Percentiles rank a stretch among this genome's conserved stretches.
Conservation (phyloP, 2,113 vertebrate species). For the Ornithorhynchus anatinus region DNA sequence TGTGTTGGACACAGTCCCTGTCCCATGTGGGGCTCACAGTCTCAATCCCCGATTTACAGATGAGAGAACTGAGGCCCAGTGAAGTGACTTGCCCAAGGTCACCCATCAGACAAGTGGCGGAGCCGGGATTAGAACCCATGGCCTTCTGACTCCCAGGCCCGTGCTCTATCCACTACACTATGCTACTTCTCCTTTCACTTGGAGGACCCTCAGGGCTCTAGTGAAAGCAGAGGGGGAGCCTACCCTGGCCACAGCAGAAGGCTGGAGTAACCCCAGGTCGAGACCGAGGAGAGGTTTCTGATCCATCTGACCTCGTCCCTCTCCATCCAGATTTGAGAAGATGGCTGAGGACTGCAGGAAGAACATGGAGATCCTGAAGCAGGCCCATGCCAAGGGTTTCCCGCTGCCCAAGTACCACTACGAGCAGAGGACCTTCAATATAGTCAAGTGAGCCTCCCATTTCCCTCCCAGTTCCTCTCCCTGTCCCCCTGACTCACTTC, state of each 20-base stretch:
- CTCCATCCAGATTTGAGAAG: slow-evolving; percentile 76
- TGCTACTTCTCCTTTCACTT: too few relatives aligned
- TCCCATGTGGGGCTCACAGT: too few relatives aligned
- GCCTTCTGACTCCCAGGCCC: too few relatives aligned
- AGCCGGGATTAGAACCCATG: too few relatives aligned
- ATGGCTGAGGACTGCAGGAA: slow-evolving; percentile 81
- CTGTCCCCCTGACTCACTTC: not conserved
- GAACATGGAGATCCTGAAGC: slow-evolving; percentile 81
- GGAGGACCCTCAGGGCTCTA: not conserved
- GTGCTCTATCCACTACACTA: too few relatives aligned
- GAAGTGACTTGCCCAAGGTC: too few relatives aligned
- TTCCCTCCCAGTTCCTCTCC: not conserved
- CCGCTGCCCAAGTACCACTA: slow-evolving; percentile 78
- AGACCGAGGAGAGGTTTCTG: too few relatives aligned
- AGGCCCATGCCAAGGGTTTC: slow-evolving; percentile 75
- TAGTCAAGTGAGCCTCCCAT: slow-evolving; percentile 74
- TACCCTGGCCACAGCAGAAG: not conserved
- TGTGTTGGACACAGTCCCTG: too few relatives aligned
- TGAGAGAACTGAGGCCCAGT: too few relatives aligned
- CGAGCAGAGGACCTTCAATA: slow-evolving; percentile 86
- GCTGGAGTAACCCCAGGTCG: too few relatives aligned
- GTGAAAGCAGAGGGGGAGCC: not conserved
- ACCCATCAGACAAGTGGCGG: too few relatives aligned
- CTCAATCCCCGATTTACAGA: too few relatives aligned
- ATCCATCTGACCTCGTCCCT: not conserved